phyloP scores from a whole-genome alignment of 2,113 vertebrate genomes.

The Oncorhynchus keta region DNA sequence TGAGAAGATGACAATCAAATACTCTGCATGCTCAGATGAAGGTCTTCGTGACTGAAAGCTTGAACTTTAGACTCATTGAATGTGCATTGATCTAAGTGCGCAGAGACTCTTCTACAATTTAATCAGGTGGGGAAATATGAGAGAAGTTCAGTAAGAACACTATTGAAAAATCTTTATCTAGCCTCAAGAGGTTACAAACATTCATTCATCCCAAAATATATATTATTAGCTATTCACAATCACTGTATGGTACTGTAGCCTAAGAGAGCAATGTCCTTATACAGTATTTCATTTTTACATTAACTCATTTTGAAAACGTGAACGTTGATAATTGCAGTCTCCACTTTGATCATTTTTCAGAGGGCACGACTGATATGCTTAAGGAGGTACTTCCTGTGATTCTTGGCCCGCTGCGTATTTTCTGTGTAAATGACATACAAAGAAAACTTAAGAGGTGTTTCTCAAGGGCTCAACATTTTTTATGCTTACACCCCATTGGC shows the following conservation, averaged over 20 bases:
- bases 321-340: slow-evolving; percentile 66
- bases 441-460: slow-evolving; percentile 78
- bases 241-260: neutral
- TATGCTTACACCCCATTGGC: slow-evolving; percentile 66
- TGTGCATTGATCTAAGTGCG: no score
- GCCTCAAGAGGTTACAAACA: neutral
- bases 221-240: neutral
- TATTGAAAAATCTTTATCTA: neutral
- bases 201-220: neutral
- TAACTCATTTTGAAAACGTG: slow-evolving; percentile 62
- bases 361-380: slow-evolving; percentile 75
- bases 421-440: slow-evolving; percentile 79
- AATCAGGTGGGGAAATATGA: no score
- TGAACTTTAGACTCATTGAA: no score
- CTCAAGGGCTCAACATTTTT: slow-evolving; percentile 71
- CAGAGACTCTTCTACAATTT: no score
- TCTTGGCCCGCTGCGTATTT: slow-evolving; percentile 71
- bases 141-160: neutral
- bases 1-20: no score
- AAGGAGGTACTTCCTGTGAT: slow-evolving; percentile 73
- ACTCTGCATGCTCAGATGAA: no score
- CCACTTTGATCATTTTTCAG: slow-evolving; percentile 73
- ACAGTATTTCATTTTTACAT: slow-evolving; percentile 43
- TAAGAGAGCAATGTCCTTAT: neutral
- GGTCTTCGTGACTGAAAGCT: no score